phyloP scores from a whole-genome alignment of 2,888 invertebrate species.

The Thelaira solivaga region DNA sequence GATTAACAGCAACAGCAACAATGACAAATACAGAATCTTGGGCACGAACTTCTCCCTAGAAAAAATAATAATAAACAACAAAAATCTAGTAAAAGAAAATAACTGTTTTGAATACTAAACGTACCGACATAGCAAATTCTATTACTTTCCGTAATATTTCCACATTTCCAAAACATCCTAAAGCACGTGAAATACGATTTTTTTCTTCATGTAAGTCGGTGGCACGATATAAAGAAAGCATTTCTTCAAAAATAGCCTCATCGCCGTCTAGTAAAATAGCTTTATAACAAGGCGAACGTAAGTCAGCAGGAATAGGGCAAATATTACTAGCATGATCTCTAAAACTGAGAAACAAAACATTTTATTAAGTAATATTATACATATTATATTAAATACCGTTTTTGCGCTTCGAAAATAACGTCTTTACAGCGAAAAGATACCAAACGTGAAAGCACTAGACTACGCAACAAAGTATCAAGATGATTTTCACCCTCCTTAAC shows the following conservation, averaged over 20 bases:
- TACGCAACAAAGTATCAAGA: slow-evolving; percentile 89
- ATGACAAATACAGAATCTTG: slow-evolving; percentile 95
- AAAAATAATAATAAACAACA: slow-evolving; percentile 47
- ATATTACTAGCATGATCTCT: slow-evolving; percentile 82
- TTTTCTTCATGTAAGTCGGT: slow-evolving; percentile 96
- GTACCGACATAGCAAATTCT: slow-evolving; percentile 88
- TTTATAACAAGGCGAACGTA: slow-evolving; percentile 91
- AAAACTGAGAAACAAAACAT: slow-evolving; percentile 77
- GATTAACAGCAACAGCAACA: slow-evolving; percentile 88
- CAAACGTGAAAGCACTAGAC: slow-evolving; percentile 89
- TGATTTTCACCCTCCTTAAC: slow-evolving; percentile 89
- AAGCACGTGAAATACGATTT: slow-evolving; percentile 89
- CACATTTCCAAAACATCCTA: slow-evolving; percentile 88
- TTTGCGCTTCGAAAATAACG: slow-evolving; percentile 86
- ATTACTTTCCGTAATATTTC: slow-evolving; percentile 85
- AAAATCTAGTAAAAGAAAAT: neutral
- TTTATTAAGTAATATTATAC: neutral
- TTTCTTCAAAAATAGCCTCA: slow-evolving; percentile 84
- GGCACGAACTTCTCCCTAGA: slow-evolving; percentile 90
- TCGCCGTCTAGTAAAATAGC: slow-evolving; percentile 87
- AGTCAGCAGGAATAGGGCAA: slow-evolving; percentile 86
- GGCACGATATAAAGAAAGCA: slow-evolving; percentile 88
- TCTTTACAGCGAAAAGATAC: slow-evolving; percentile 89
- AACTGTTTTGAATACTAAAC: too few relatives aligned
- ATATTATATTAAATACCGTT: slow-evolving; percentile 65